Evolutionary conservation across 2,797 vertebrate species (phyloP).

Genomic region (Thalassophryne amazonica): DNA sequence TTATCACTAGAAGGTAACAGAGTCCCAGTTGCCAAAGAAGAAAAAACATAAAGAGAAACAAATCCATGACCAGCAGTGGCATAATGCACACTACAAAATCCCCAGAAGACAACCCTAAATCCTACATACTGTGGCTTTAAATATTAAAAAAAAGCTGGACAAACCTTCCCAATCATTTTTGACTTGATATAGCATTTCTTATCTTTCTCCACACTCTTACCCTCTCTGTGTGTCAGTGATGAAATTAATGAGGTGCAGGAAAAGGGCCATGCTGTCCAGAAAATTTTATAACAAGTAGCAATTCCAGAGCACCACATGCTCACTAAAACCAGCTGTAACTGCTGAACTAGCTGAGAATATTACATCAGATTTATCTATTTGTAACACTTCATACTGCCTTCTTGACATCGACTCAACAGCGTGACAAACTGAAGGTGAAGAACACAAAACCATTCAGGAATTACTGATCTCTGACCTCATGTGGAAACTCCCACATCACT

Average conservation of each 20-base stretch:
- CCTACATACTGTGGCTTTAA: too few species aligned
- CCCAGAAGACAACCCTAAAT: too few species aligned
- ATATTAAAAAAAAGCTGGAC: too few species aligned
- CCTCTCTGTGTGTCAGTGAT: not conserved
- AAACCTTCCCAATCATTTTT: too few species aligned
- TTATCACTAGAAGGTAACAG: too few species aligned
- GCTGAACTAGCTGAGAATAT: too few species aligned
- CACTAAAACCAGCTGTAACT: not conserved
- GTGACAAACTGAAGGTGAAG: not conserved
- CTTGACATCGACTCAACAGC: not conserved
- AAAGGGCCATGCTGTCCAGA: constrained; percentile 7
- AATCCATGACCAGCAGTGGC: too few species aligned
- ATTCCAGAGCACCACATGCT: not conserved
- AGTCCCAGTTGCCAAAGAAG: too few species aligned
- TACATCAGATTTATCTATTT: not conserved
- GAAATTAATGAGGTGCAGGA: constrained; percentile 41
- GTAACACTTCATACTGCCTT: not conserved
- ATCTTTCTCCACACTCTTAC: not conserved
- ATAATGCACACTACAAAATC: too few species aligned
- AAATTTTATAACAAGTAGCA: too few species aligned
- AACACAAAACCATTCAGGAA: constrained; percentile 13
- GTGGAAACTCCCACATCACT: constrained; percentile 6
- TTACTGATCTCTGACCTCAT: not conserved
- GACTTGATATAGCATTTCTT: too few species aligned
- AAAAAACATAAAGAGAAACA: too few species aligned